These are phyloP conservation scores for Potorous gilbertii DNA, from an alignment of 2,797 vertebrate genomes.

Conservation along the genomic window DNA sequence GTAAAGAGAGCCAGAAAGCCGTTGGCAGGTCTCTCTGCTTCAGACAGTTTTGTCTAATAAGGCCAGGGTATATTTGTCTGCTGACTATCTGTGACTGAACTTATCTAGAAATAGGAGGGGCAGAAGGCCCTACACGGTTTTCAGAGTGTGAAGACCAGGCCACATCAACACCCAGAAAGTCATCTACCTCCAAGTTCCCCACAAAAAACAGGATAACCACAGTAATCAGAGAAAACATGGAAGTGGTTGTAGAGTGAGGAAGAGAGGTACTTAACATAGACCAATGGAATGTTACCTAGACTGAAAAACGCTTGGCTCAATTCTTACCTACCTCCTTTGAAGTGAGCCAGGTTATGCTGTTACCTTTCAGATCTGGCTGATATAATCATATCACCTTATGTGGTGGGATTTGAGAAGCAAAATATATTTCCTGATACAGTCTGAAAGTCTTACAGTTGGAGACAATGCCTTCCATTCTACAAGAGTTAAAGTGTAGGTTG, in stretches of 20 bases:
- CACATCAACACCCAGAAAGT: neutral
- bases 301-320: neutral
- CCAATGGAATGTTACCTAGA: neutral
- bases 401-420: neutral
- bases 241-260: neutral
- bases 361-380: neutral
- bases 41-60: slow-evolving; percentile 52
- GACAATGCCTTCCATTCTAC: neutral
- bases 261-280: neutral
- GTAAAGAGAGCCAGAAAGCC: slow-evolving; percentile 10
- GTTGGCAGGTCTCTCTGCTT: slow-evolving; percentile 44
- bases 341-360: neutral
- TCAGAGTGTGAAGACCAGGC: neutral
- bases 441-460: neutral
- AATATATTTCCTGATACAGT: neutral
- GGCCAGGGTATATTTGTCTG: neutral
- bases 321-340: neutral
- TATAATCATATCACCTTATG: neutral
- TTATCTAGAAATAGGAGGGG: neutral
- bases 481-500: neutral
- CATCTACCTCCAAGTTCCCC: neutral
- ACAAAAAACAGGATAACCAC: neutral
- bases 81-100: neutral
- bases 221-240: neutral
- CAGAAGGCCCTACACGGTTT: neutral